phyloP scores from a whole-genome alignment of 2,888 invertebrate genomes.

The Escarpia spicata region DNA sequence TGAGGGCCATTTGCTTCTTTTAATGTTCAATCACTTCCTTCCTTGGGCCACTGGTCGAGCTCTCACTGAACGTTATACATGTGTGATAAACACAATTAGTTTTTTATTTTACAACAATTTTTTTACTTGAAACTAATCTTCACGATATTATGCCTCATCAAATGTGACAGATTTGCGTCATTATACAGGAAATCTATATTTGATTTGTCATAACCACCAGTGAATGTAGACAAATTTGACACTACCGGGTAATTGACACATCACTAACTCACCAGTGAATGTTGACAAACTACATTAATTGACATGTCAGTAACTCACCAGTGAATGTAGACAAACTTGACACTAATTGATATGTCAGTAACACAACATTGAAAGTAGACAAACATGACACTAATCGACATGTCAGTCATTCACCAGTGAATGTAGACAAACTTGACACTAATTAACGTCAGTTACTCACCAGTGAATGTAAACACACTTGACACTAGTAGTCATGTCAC shows the following conservation, averaged over 20 bases:
- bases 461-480: conserved; percentile 63
- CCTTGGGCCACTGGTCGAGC: no score
- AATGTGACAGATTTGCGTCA: no score
- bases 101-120: no score
- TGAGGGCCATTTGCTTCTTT: no score
- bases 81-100: no score
- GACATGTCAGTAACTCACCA: conserved; percentile 62
- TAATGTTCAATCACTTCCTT: no score
- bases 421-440: conserved; percentile 63
- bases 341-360: conserved; percentile 58
- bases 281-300: conserved; percentile 61
- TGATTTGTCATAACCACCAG: conserved; percentile 52
- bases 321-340: conserved; percentile 62
- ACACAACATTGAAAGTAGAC: conserved; percentile 62
- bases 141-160: no score
- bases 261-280: conserved; percentile 61
- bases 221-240: conserved; percentile 62
- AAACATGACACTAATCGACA: conserved; percentile 62
- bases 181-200: no score
- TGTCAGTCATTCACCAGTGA: conserved; percentile 61
- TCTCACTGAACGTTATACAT: no score
- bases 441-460: conserved; percentile 59
- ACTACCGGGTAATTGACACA: conserved; percentile 59
- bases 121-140: no score
- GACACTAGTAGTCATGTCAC: conserved; percentile 60